Evolutionary conservation across 2,797 vertebrate genomes (phyloP).

Genomic region (Borostomias antarcticus): DNA sequence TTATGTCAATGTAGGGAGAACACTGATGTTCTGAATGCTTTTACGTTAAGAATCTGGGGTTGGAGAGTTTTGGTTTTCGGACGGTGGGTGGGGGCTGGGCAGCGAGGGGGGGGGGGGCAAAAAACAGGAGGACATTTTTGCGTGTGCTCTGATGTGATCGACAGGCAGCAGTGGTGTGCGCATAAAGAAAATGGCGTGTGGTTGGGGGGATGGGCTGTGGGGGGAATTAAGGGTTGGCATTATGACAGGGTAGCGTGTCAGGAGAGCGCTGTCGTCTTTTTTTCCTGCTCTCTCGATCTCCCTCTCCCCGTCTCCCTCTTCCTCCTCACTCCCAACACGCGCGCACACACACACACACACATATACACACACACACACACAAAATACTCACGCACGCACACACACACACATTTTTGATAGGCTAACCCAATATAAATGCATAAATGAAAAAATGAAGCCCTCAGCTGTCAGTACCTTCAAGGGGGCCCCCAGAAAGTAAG

Average conservation of each 20-base stretch:
- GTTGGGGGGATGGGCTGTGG: conserved; percentile 64
- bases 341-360: conserved; percentile 6
- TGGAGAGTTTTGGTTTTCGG: conserved; percentile 12
- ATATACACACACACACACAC: conserved; percentile 23
- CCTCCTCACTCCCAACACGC: conserved; percentile 24
- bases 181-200: conserved; percentile 69
- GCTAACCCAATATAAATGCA: conserved; percentile 40
- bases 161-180: conserved; percentile 62
- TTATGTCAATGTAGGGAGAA: conserved; percentile 16
- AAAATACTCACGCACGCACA: conserved; percentile 34
- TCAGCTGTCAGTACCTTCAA: conserved; percentile 65
- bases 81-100: not conserved
- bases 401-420: conserved; percentile 33
- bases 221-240: conserved; percentile 77
- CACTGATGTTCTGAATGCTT: conserved; percentile 4
- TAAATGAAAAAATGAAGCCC: conserved; percentile 54
- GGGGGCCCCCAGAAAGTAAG: conserved; percentile 75
- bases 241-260: conserved; percentile 68
- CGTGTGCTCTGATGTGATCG: conserved; percentile 64
- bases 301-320: conserved; percentile 40
- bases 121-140: conserved; percentile 66
- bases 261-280: conserved; percentile 66
- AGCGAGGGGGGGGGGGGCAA: conserved; percentile 42
- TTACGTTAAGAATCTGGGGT: not conserved
- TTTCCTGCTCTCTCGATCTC: conserved; percentile 21